Evolutionary conservation across 2,888 invertebrate genomes (phyloP), one percentile per base, ranked within the genome.

Genomic region (Cyaniris semiargus): DNA sequence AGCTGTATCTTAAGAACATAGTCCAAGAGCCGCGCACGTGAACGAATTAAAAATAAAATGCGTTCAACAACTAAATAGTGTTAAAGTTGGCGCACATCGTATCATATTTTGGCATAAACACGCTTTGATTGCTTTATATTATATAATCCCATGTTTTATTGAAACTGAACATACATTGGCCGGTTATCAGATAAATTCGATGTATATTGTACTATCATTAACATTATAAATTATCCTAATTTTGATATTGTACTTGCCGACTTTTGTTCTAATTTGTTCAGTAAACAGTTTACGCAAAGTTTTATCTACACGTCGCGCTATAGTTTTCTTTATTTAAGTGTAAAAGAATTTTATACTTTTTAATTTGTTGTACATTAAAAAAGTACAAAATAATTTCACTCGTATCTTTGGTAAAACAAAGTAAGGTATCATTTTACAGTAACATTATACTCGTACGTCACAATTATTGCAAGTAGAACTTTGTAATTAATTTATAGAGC

Each of bases 121-220:
- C 21, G 44, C 18, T 48, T 74, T 74, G 53, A 74, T 74, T 74
- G 53, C 74, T 74, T 53, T 74, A 27, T 53, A 74, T 74, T 74
- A 74, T 78, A 78, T 80, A 80, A 80, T 80, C 78, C 80, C 78
- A 74, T 78, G 80, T 80, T 79, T 80, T 79, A 80, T 80, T 79
- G 80, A 75, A 48, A 76, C 76, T 76, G 77, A 80, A 78, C 78
- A 78, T 79, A 80, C 80, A 80, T 80, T 80, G 78, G 80, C 77
- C 76, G 79, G 77, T 78, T 76, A 80, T 80, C 80, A 79, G 78
- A 80, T 80, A 80, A 80, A 80, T 80, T 80, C 44, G 21, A 34
- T 34, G n/a, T 53, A 58, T 58, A 21, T 58, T 27, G 70, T 72
- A 74, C 74, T 53, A 27, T 74, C 74, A 48, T 27, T 27, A 15